Evolutionary conservation across 1,140 invertebrate genomes (phyloP).

Genomic region (roundworm (Caenorhabditis elegans)): WBcel235 BX284604.4:5100001-5100500

Average conservation of each 20-base stretch:
- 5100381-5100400: slow-evolving; percentile 17
- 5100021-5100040: too few relatives aligned
- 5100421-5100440: slow-evolving; percentile 14
- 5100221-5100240: background rate
- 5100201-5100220: slow-evolving; percentile 19
- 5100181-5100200: background rate
- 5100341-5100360: too few relatives aligned
- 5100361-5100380: slow-evolving; percentile 19
- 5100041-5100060: too few relatives aligned
- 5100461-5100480: background rate
- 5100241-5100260: background rate
- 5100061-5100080: too few relatives aligned
- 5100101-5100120: too few relatives aligned
- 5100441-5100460: background rate
- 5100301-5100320: background rate
- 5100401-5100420: background rate
- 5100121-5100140: too few relatives aligned
- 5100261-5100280: slow-evolving; percentile 10
- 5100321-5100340: slow-evolving; percentile 4
- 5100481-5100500: slow-evolving; percentile 32
- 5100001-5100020: too few relatives aligned
- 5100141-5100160: too few relatives aligned
- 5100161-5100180: too few relatives aligned
- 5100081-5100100: too few relatives aligned
- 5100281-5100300: slow-evolving; percentile 20